Conservation (phyloP, 2,113 vertebrate species). For the Hippocampus barbouri region DNA sequence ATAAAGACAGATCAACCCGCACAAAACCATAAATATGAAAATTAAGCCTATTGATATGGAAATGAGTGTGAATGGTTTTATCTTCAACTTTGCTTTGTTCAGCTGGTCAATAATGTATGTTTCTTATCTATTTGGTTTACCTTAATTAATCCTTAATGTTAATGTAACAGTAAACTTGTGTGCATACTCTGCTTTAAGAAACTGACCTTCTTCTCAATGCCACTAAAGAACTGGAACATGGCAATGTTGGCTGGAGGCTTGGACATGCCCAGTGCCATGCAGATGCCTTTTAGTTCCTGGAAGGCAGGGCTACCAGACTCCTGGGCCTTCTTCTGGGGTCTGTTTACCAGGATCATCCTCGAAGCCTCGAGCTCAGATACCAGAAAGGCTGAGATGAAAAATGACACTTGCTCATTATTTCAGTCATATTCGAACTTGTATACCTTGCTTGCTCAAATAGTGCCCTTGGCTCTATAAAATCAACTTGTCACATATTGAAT, state of each 20-base stretch:
- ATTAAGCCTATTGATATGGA: too few species aligned
- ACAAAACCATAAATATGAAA: too few species aligned
- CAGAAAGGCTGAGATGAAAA: slow-evolving; percentile 82
- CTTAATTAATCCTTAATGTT: neutral
- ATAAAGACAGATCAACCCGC: too few species aligned
- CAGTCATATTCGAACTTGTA: neutral
- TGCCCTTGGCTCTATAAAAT: too few species aligned
- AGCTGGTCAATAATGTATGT: too few species aligned
- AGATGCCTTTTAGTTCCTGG: slow-evolving; percentile 93
- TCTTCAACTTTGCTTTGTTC: too few species aligned
- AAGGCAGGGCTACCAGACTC: slow-evolving; percentile 88
- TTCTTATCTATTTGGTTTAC: neutral
- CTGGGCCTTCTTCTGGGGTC: slow-evolving; percentile 82
- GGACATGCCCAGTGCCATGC: slow-evolving; percentile 95
- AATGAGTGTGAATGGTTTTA: too few species aligned
- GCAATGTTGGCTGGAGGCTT: slow-evolving; percentile 97
- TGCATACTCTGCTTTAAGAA: neutral
- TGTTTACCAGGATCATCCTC: slow-evolving; percentile 87
- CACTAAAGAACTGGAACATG: slow-evolving; percentile 99
- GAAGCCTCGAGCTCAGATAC: slow-evolving; percentile 96
- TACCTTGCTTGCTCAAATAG: neutral
- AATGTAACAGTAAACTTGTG: neutral
- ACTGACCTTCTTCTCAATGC: slow-evolving; percentile 95
- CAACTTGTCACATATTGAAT: neutral
- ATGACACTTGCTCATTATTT: slow-evolving; percentile 21